These are phyloP conservation scores for Patella pellucida DNA, from an alignment of 2,888 invertebrate species.

Conservation along the genomic window DNA sequence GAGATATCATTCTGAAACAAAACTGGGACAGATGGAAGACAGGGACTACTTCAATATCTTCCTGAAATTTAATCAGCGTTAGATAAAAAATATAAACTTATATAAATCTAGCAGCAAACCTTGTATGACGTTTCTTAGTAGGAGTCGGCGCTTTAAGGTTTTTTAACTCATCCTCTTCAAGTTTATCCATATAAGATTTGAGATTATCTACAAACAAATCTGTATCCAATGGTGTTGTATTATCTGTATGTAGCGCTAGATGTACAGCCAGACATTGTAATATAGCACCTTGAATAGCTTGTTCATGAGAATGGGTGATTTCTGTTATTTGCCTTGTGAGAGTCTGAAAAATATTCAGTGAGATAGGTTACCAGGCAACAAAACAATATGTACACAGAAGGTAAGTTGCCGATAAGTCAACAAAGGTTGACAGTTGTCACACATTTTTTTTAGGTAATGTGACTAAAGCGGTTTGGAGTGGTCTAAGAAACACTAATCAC, in stretches of 20 bases:
- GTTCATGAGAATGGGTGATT: conserved; percentile 76
- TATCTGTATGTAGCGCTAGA: conserved; percentile 65
- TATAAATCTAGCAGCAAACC: not conserved
- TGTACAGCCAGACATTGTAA: conserved; percentile 76
- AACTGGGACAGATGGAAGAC: no score
- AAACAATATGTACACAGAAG: no score
- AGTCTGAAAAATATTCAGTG: conserved; percentile 38
- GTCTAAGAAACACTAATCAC: no score
- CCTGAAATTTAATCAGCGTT: no score
- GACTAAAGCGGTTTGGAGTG: no score
- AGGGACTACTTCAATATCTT: no score
- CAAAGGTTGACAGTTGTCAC: not conserved
- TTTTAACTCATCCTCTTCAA: conserved; percentile 40
- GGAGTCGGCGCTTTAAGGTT: not conserved
- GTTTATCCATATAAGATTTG: conserved; percentile 39
- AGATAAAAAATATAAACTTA: no score
- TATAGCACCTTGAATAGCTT: conserved; percentile 71
- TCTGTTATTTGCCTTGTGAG: conserved; percentile 67
- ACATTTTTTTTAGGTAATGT: not conserved
- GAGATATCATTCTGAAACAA: no score
- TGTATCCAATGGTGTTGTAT: conserved; percentile 39
- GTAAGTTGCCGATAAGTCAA: no score
- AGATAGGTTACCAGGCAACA: not conserved
- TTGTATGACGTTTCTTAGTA: not conserved
- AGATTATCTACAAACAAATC: conserved; percentile 48